Evolutionary conservation across 2,888 invertebrate genomes (phyloP).

Genomic region (Cephus nigrinus): DNA sequence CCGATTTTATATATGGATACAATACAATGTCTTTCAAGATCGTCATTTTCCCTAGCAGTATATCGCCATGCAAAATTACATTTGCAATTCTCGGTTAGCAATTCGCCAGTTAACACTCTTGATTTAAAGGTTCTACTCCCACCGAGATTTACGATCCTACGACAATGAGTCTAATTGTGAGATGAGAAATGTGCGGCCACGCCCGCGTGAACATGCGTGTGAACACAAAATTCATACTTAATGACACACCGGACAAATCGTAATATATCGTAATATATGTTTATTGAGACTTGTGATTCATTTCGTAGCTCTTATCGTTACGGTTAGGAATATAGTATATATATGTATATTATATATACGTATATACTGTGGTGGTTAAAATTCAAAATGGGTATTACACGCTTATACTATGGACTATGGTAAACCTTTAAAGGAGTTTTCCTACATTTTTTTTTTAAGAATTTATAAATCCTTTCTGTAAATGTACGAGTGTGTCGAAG

Average conservation of each 20-base stretch:
- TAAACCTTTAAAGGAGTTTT: neutral
- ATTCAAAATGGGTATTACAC: neutral
- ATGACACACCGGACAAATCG: slow-evolving; percentile 36
- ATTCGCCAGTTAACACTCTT: neutral
- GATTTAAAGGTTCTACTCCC: neutral
- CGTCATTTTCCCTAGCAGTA: neutral
- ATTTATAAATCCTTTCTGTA: neutral
- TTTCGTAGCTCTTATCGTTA: neutral
- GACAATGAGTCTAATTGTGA: slow-evolving; percentile 38
- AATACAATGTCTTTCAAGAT: neutral
- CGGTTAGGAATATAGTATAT: neutral
- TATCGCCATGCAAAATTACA: neutral
- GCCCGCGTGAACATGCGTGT: slow-evolving; percentile 31
- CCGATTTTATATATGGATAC: neutral
- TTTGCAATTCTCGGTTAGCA: neutral
- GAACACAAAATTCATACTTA: slow-evolving; percentile 33
- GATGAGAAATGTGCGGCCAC: slow-evolving; percentile 34
- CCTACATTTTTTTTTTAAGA: neutral
- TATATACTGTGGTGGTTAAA: neutral
- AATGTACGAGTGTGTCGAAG: neutral
- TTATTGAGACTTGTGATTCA: slow-evolving; percentile 1
- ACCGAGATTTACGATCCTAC: slow-evolving; percentile 28
- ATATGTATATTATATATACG: too few species aligned
- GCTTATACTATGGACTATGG: neutral
- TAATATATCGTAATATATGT: slow-evolving; percentile 37